These are phyloP conservation scores for Ficedula albicollis DNA, from an alignment of 2,797 vertebrate species.

Conservation along the genomic window DNA sequence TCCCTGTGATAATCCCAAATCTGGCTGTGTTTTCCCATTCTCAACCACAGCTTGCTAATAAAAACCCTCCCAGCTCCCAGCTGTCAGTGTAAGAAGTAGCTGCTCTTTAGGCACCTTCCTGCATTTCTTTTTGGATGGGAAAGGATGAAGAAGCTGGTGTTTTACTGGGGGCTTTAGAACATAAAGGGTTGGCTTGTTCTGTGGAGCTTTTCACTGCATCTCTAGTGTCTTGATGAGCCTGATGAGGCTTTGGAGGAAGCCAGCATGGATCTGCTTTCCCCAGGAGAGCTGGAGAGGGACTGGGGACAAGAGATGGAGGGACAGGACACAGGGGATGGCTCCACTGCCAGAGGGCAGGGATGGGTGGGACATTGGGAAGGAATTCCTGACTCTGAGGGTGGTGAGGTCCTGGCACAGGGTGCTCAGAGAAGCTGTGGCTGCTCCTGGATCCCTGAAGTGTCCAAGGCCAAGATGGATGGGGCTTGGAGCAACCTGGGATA, in stretches of 20 bases:
- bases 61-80: background rate
- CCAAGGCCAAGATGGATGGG: rapidly evolving
- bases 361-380: background rate
- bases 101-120: background rate
- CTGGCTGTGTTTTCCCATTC: background rate
- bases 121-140: background rate
- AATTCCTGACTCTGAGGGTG: rapidly evolving
- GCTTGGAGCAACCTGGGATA: rapidly evolving
- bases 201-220: background rate
- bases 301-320: background rate
- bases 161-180: background rate
- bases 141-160: background rate
- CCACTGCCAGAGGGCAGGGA: background rate
- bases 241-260: background rate
- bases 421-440: background rate
- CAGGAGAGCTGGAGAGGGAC: background rate
- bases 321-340: background rate
- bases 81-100: background rate
- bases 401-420: rapidly evolving
- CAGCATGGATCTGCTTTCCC: background rate
- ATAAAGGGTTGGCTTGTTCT: background rate
- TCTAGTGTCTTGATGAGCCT: background rate
- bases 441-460: background rate
- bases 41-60: background rate
- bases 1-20: background rate